Conservation (phyloP, 2,888 invertebrate genomes). For the Blastobasis lacticolella region DNA sequence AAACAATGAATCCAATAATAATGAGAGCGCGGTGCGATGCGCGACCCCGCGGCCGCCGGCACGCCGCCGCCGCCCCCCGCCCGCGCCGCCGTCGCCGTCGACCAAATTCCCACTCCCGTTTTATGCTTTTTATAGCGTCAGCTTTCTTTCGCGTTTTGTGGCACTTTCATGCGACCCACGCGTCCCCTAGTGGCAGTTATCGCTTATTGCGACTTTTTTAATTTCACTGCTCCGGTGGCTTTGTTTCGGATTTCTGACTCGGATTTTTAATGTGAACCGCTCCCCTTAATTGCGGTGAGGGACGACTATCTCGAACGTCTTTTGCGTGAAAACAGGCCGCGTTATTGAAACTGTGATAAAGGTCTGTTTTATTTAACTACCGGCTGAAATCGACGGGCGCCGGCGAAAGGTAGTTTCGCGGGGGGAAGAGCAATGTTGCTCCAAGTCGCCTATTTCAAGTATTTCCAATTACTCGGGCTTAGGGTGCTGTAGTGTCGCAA, state of each 20-base stretch:
- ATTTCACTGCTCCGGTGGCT: conserved; percentile 24
- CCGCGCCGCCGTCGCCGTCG: conserved; percentile 12
- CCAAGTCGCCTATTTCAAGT: conserved; percentile 67
- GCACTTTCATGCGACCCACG: conserved; percentile 29
- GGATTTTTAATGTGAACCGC: background rate
- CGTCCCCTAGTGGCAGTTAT: conserved; percentile 27
- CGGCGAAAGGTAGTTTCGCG: background rate
- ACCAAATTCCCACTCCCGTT: conserved; percentile 21
- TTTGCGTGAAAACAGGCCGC: too few species aligned
- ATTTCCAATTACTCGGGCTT: conserved; percentile 74
- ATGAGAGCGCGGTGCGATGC: conserved; percentile 22
- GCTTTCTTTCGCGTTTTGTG: conserved; percentile 23
- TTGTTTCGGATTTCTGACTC: conserved; percentile 8
- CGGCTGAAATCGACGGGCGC: background rate
- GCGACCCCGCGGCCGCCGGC: background rate
- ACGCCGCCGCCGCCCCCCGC: background rate
- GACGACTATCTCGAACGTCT: too few species aligned
- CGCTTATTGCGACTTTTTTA: conserved; percentile 30
- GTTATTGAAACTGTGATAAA: too few species aligned
- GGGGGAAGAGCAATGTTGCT: conserved; percentile 31
- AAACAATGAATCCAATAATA: conserved; percentile 45
- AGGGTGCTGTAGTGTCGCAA: conserved; percentile 65
- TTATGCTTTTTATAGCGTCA: conserved; percentile 28
- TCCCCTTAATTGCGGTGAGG: too few species aligned
- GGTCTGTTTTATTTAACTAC: background rate